Percentiles rank a stretch among this genome's conserved stretches.
These are phyloP conservation scores for Okapia johnstoni DNA, from an alignment of 2,113 vertebrate species.

Conservation along the genomic window DNA sequence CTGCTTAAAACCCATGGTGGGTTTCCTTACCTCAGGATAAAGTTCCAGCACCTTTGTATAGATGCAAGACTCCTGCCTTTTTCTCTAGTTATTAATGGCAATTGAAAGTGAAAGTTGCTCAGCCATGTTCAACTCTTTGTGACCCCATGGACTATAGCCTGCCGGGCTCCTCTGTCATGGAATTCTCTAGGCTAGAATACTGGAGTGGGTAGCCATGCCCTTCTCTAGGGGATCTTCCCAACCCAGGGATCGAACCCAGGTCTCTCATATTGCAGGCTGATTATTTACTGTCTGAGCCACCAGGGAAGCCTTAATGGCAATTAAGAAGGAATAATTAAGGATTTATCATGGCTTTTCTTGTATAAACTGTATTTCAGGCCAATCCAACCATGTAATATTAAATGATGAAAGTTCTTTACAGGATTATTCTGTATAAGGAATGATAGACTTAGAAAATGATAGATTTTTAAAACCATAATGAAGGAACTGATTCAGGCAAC, in stretches of 20 bases:
- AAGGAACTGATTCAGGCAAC: not conserved
- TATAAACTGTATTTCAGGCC: constrained; percentile 22
- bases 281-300: not conserved
- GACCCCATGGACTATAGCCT: not conserved
- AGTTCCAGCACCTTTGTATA: not conserved
- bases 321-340: not conserved
- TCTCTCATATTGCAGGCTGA: not conserved
- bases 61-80: not conserved
- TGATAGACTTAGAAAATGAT: not conserved
- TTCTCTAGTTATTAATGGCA: not conserved
- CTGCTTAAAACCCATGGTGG: constrained; percentile 1
- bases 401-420: not conserved
- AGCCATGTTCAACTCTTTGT: not conserved
- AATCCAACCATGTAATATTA: not conserved
- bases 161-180: not conserved
- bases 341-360: not conserved
- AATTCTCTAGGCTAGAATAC: not conserved
- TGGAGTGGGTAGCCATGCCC: not conserved
- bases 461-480: not conserved
- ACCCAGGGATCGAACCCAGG: not conserved
- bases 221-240: not conserved
- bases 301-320: not conserved
- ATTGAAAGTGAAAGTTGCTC: not conserved
- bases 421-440: not conserved
- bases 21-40: constrained; percentile 22